Base-by-base conservation (phyloP, 2,888 invertebrate genomes). In the Pachliopta kotzebuea region DNA sequence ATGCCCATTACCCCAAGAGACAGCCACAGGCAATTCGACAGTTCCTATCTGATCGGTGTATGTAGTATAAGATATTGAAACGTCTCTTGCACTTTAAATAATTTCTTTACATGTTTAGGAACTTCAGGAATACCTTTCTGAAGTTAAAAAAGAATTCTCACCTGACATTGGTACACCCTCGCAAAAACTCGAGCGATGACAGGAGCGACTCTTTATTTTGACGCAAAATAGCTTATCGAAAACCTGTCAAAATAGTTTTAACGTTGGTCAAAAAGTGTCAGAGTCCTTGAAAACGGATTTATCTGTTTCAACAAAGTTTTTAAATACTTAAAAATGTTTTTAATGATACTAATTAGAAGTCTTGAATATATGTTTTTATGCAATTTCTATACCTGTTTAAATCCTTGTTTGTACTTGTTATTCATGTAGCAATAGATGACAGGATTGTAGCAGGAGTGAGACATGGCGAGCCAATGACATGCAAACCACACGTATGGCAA, bases 351-450 rank as follows among this genome's bases (percentile, higher is more conserved):
- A n/a, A n/a, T n/a, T n/a, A n/a, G n/a, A n/a, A n/a, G n/a, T n/a
- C n/a, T n/a, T n/a, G n/a, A n/a, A n/a, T n/a, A n/a, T n/a, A n/a
- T n/a, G n/a, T n/a, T n/a, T n/a, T n/a, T n/a, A n/a, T n/a, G n/a
- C n/a, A n/a, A n/a, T n/a, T n/a, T n/a, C n/a, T n/a, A n/a, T 59
- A 95, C 94, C 80, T 94, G 93, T 69, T 94, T 88, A 72, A 96
- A 95, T 1, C 95, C 95, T 11, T 93, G 90, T 4, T 96, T 93
- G 80, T 96, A 97, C 66, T 96, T 93, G 18, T 94, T 94, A 83
- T 97, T 97, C 96, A 97, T 96, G 91, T 96, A 96, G 85, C 96
- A 94, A 83, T 97, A 97, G 75, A 97, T 97, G 73, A 97, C 93
- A 42, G 96, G 96, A 82, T 97, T 97, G 92, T 96, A 96, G 85